phyloP scores from a whole-genome alignment of 53 echinoderm and acorn worm genomes.

The Echinarachnius parma region DNA sequence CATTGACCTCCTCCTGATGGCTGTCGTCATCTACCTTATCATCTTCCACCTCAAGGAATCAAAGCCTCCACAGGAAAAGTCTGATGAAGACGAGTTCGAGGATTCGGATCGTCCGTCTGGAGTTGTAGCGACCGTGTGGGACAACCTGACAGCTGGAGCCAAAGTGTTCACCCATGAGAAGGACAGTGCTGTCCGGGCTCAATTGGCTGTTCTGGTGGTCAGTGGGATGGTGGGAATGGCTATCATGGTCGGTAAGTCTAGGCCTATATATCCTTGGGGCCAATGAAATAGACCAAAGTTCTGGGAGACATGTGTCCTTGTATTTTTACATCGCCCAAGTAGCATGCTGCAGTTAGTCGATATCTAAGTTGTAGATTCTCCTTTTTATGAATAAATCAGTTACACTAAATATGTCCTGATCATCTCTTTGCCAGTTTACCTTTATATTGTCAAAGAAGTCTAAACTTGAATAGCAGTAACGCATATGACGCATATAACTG shows the following conservation, averaged over 20 bases:
- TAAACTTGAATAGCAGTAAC: no score
- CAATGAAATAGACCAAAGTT: no score
- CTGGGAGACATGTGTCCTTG: no score
- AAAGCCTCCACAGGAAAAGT: background rate
- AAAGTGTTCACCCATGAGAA: conserved; percentile 34
- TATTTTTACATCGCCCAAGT: no score
- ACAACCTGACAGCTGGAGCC: conserved; percentile 46
- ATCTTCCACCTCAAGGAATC: conserved; percentile 47
- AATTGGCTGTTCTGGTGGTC: conserved; percentile 17
- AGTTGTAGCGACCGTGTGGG: conserved; percentile 3
- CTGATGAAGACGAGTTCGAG: background rate
- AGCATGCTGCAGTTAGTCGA: no score
- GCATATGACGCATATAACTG: no score
- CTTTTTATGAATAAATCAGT: no score
- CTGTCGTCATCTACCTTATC: conserved; percentile 32
- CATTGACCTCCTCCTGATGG: conserved; percentile 29
- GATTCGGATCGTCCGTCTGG: background rate
- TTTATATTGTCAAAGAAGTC: no score
- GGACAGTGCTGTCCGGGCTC: conserved; percentile 1
- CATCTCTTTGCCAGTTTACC: no score
- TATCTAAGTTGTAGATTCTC: no score
- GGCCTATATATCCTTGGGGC: no score
- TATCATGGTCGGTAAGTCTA: conserved; percentile 52
- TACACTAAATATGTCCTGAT: no score
- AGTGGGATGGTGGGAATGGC: conserved; percentile 45